These are phyloP conservation scores for Eleginops maclovinus DNA, from an alignment of 2,113 vertebrate genomes.

Conservation along the genomic window DNA sequence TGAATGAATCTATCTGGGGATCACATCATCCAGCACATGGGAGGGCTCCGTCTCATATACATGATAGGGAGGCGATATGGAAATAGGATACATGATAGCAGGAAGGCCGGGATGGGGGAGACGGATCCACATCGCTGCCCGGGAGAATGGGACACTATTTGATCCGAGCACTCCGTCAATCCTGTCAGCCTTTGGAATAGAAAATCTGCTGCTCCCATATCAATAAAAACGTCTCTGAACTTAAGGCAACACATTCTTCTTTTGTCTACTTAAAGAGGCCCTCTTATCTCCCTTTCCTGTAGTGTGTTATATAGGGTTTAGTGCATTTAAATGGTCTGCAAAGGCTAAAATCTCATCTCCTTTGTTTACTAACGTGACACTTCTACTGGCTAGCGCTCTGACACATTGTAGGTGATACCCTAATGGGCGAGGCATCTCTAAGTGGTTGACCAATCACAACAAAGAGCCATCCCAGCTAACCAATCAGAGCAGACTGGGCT, in stretches of 20 bases:
- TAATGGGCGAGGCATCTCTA: no score
- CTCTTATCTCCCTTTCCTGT: no score
- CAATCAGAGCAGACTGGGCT: no score
- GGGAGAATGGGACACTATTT: slow-evolving; percentile 58
- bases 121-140: slow-evolving; percentile 61
- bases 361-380: no score
- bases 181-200: slow-evolving; percentile 41
- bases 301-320: no score
- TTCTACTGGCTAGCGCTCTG: no score
- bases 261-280: slow-evolving; percentile 11
- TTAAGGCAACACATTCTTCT: slow-evolving; percentile 28
- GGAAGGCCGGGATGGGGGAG: slow-evolving; percentile 51
- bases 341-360: no score
- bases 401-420: no score
- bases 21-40: slow-evolving; percentile 73
- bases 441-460: no score
- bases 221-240: slow-evolving; percentile 21
- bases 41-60: slow-evolving; percentile 73
- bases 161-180: slow-evolving; percentile 43
- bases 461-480: no score
- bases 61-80: slow-evolving; percentile 72
- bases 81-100: slow-evolving; percentile 71
- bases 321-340: no score
- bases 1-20: slow-evolving; percentile 79
- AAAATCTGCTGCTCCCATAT: slow-evolving; percentile 35